These are phyloP conservation scores for Rhopalosiphum maidis DNA, from an alignment of 1,140 invertebrate species.

Conservation along the genomic window DNA sequence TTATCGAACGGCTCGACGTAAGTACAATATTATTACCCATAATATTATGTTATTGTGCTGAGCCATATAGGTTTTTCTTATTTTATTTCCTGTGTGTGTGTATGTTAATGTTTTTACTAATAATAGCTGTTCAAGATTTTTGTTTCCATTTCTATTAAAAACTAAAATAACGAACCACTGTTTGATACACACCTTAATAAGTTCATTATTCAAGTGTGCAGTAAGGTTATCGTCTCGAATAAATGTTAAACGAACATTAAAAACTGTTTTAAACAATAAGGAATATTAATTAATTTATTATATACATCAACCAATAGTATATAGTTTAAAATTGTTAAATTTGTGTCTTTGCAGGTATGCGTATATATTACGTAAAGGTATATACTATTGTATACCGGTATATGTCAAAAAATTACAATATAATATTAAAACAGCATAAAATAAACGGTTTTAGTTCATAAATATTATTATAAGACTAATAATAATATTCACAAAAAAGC, in stretches of 20 bases:
- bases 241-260: neutral
- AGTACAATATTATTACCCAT: neutral
- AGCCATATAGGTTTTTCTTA: neutral
- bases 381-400: neutral
- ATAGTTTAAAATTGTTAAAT: neutral
- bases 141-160: neutral
- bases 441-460: too few relatives aligned
- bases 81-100: neutral
- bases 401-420: neutral
- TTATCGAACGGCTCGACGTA: neutral
- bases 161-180: neutral
- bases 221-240: neutral
- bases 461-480: too few relatives aligned
- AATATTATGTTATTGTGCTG: neutral
- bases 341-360: neutral
- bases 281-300: neutral
- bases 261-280: neutral
- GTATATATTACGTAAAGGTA: neutral
- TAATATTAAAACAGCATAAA: neutral
- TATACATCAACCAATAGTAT: too few relatives aligned
- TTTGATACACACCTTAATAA: neutral
- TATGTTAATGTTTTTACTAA: neutral
- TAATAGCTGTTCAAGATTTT: neutral
- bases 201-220: neutral
- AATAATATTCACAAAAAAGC: neutral